Conservation (phyloP, 2,888 invertebrate genomes). For the Villa cingulata region DNA sequence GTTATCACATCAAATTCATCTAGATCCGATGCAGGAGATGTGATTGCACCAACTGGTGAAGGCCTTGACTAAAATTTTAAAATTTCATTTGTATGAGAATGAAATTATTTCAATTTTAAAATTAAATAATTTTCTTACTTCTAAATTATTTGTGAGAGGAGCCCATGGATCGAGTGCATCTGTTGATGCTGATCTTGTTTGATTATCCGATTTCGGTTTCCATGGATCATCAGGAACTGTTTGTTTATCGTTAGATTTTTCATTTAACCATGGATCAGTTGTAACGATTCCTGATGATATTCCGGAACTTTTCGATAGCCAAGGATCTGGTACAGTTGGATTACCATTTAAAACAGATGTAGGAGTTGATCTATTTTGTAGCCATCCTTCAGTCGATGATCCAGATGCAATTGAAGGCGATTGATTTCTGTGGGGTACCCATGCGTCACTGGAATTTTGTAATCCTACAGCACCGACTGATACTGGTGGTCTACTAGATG, state of each 20-base stretch:
- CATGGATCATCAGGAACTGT: conserved; percentile 25
- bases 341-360: conserved; percentile 19
- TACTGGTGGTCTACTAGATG: conserved; percentile 21
- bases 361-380: conserved; percentile 22
- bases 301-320: conserved; percentile 11
- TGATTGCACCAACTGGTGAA: conserved; percentile 19
- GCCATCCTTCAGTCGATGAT: conserved; percentile 35
- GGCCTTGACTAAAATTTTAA: conserved; percentile 15
- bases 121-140: conserved; percentile 18
- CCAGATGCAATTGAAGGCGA: conserved; percentile 34
- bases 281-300: not conserved
- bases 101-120: conserved; percentile 13
- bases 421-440: conserved; percentile 28
- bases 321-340: conserved; percentile 11
- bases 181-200: conserved; percentile 21
- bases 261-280: conserved; percentile 11
- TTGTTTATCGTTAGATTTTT: conserved; percentile 6
- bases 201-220: conserved; percentile 19
- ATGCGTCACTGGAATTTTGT: conserved; percentile 21
- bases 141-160: conserved; percentile 28
- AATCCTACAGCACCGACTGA: conserved; percentile 18
- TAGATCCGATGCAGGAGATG: conserved; percentile 51
- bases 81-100: not conserved
- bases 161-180: conserved; percentile 47
- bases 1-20: conserved; percentile 81